Evolutionary conservation across 2,113 vertebrate species (phyloP).

Genomic region (Typhlomys cinereus): DNA sequence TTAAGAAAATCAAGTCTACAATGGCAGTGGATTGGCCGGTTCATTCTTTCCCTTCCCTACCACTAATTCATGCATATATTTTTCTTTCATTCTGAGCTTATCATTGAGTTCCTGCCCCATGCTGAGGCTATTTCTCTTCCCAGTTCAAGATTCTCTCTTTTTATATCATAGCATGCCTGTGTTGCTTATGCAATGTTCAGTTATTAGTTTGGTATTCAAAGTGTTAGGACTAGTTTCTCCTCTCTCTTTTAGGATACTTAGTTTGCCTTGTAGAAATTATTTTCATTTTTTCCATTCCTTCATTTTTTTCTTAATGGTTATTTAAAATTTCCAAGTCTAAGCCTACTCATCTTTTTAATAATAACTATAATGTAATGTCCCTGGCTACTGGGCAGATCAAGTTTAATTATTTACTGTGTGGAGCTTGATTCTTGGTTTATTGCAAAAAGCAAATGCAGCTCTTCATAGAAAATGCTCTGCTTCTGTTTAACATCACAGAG

Average conservation of each 20-base stretch:
- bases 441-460: not conserved
- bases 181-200: not conserved
- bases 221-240: not conserved
- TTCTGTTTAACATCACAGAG: not conserved
- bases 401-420: not conserved
- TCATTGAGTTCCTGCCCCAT: not conserved
- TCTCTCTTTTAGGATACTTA: not conserved
- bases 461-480: not conserved
- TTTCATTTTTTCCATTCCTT: not conserved
- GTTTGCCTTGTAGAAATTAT: not conserved
- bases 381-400: not conserved
- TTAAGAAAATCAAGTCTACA: not conserved
- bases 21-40: not conserved
- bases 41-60: not conserved
- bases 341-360: not conserved
- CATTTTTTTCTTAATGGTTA: slow-evolving; percentile 21
- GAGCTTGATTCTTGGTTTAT: not conserved
- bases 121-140: not conserved
- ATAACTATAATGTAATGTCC: not conserved
- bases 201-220: not conserved
- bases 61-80: not conserved
- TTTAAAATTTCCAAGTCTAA: not conserved
- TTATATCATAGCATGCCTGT: not conserved
- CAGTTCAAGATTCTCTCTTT: not conserved
- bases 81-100: not conserved